These are phyloP conservation scores for Falco punctatus DNA, from an alignment of 2,113 vertebrate genomes.

Conservation along the genomic window DNA sequence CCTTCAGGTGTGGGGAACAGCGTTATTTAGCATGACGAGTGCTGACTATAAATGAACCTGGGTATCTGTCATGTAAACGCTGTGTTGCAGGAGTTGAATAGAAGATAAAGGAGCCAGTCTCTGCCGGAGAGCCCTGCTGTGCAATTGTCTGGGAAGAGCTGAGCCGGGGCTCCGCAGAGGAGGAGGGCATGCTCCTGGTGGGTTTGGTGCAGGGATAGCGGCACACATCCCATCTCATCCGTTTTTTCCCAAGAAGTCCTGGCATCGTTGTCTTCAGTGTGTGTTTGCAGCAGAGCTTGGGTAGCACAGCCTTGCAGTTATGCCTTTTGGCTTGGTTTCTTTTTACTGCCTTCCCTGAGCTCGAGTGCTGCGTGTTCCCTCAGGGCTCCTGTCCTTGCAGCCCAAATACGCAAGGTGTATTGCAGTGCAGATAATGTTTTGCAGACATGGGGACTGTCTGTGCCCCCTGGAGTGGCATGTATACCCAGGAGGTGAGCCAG, in stretches of 20 bases:
- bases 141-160: background rate
- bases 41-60: background rate
- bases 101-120: background rate
- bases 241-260: background rate
- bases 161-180: fast-evolving
- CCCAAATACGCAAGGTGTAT: background rate
- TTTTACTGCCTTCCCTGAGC: background rate
- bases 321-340: background rate
- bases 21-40: background rate
- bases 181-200: background rate
- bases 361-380: background rate
- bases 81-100: background rate
- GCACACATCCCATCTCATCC: background rate
- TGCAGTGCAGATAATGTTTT: background rate
- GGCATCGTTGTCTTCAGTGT: fast-evolving
- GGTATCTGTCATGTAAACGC: background rate
- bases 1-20: background rate
- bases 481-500: background rate
- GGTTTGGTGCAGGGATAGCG: background rate
- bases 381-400: background rate
- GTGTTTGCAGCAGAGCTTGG: background rate
- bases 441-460: fast-evolving
- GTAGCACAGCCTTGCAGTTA: background rate
- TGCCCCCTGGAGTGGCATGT: background rate
- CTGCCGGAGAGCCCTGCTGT: background rate